Evolutionary conservation across 2,888 invertebrate genomes (phyloP), one percentile per base, ranked within the genome.

Genomic region (Mimas tiliae): DNA sequence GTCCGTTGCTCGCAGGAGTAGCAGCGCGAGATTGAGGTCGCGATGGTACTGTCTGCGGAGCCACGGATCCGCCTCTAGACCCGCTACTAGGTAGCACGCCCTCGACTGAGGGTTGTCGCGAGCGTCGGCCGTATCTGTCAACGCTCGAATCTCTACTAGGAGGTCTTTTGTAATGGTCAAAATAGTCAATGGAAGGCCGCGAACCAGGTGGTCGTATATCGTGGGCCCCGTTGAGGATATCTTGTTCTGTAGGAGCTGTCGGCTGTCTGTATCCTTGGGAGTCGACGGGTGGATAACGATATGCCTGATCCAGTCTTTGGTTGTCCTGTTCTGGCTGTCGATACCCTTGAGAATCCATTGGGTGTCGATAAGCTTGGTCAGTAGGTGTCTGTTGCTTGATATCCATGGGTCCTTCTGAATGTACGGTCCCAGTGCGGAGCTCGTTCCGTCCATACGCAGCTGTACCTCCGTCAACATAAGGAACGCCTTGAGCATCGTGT

Each of bases 91-190:
- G 85, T 51, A 79, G 80, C 62, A 91, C 93, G 71, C 96, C 95
- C 82, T 98, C 97, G 65, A 97, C 95, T 16, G 97, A 97, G 45
- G 97, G 95, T 82, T 97, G 97, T 68, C 97, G 94, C 0, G 97
- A 97, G 33, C 97, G 96, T 70, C 96, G 94, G 6, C 96, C 95
- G 82, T 96, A 97, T 69, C 97, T 95, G 91, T 98, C 98, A 58
- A 97, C 97, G 75, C 97, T 97, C 69, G 96, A 96, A 85, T 98
- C 97, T 83, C 98, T 94, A 91, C 98, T 98, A 0, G 98, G 97
- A 65, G 98, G 97, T 85, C 97, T 94, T 88, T 98, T 97, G 88
- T 99, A 99, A 85, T 99, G 98, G 88, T 98, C 98, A 85, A 98
- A 98, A 82, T 98, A 97, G 88, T 98, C 98, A 82, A 97, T 97